These are phyloP conservation scores for Dicaeum eximium DNA, from an alignment of 2,113 vertebrate species.

Conservation along the genomic window DNA sequence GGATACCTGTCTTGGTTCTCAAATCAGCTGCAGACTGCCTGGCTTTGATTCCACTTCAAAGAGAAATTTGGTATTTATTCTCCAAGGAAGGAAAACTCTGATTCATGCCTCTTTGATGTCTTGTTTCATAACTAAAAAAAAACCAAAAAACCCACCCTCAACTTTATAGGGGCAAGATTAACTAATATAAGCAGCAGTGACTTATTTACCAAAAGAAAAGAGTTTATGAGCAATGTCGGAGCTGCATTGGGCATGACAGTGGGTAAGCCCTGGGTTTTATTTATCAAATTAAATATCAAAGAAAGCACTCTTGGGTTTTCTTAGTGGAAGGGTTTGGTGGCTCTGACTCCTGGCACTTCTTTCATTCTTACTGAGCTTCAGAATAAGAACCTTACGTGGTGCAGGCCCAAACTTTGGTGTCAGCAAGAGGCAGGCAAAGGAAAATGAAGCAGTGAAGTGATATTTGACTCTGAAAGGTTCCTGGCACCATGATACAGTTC, in stretches of 20 bases:
- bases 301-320: not conserved
- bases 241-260: not conserved
- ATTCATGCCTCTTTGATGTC: not conserved
- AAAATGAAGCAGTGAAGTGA: not conserved
- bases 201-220: not conserved
- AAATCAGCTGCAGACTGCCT: not conserved
- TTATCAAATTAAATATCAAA: not conserved
- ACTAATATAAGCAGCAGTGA: not conserved
- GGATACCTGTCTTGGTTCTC: not conserved
- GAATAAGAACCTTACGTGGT: not conserved
- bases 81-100: not conserved
- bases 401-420: not conserved
- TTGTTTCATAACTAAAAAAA: not conserved
- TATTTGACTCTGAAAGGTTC: not conserved
- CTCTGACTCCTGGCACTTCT: not conserved
- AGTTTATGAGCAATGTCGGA: not conserved
- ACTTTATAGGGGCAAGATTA: not conserved
- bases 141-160: not conserved
- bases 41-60: slow-evolving; percentile 43
- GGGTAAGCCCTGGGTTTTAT: not conserved
- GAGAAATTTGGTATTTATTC: slow-evolving; percentile 15
- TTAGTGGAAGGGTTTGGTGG: not conserved
- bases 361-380: not conserved
- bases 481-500: not conserved
- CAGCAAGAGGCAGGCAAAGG: not conserved